A percentile compares a stretch with the other conserved stretches of the same genome.
Conservation (phyloP, 1,140 invertebrate species). For the Trialeurodes vaporariorum region DNA sequence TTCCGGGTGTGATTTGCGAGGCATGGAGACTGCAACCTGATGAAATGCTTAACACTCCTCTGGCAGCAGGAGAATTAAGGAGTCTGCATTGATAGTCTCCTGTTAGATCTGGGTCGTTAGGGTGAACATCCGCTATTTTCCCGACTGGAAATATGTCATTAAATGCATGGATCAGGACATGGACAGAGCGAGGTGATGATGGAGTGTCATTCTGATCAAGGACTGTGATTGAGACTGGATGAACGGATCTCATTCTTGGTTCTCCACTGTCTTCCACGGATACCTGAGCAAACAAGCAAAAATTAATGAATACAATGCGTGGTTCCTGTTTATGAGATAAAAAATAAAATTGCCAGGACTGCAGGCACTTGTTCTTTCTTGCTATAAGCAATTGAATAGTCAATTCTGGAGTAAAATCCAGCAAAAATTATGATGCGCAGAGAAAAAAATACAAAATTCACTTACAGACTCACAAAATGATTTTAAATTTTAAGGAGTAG, state of each 20-base stretch:
- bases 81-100: constrained; percentile 81
- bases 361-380: too few relatives aligned
- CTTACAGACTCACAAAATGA: too few relatives aligned
- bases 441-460: too few relatives aligned
- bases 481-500: too few relatives aligned
- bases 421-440: too few relatives aligned
- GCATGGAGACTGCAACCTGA: constrained; percentile 66
- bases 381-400: too few relatives aligned
- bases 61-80: constrained; percentile 41
- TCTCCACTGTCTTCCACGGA: constrained; percentile 81
- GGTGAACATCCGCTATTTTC: constrained; percentile 80
- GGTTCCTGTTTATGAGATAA: too few relatives aligned
- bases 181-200: constrained; percentile 66
- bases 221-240: constrained; percentile 61
- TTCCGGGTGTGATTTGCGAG: constrained; percentile 47
- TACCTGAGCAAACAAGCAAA: constrained; percentile 36
- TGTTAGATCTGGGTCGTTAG: constrained; percentile 75
- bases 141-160: constrained; percentile 55
- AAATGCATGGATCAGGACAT: constrained; percentile 66
- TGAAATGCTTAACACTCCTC: constrained; percentile 56
- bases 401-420: too few relatives aligned
- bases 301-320: too few relatives aligned
- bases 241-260: constrained; percentile 66
- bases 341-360: too few relatives aligned
- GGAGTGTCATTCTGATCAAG: constrained; percentile 87